Evolutionary conservation across 2,888 invertebrate species (phyloP).

Genomic region (Byasa hedistus): DNA sequence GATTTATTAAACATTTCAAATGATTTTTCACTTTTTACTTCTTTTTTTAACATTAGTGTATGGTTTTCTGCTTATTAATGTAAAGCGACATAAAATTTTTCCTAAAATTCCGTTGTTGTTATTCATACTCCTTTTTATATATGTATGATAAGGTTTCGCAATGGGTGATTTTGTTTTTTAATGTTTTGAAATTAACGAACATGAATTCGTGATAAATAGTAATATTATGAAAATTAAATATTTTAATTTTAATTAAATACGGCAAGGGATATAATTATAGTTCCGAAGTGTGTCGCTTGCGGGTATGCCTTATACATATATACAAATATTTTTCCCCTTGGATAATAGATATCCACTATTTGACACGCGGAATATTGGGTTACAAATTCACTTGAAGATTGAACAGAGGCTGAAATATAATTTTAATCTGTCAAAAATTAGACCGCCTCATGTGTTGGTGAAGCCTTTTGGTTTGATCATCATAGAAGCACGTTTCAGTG

Average conservation of each 20-base stretch:
- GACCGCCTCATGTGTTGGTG: conserved; percentile 68
- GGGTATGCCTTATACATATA: not conserved
- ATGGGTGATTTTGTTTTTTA: not conserved
- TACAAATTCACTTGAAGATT: conserved; percentile 66
- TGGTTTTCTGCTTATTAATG: conserved; percentile 8
- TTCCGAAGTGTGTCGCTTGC: not conserved
- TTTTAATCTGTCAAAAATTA: conserved; percentile 33
- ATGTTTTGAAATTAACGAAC: not conserved
- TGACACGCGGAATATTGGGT: conserved; percentile 11
- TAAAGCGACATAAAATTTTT: conserved; percentile 2
- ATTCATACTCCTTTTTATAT: not conserved
- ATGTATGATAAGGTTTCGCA: not conserved
- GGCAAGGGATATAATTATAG: not conserved
- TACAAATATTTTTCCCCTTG: not conserved
- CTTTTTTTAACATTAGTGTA: not conserved
- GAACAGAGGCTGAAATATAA: conserved; percentile 61
- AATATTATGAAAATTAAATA: not conserved
- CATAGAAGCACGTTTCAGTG: conserved; percentile 92
- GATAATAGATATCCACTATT: conserved; percentile 3
- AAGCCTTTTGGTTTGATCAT: conserved; percentile 92
- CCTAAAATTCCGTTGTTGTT: not conserved
- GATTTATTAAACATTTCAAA: not conserved
- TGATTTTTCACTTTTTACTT: not conserved
- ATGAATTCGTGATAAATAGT: not conserved
- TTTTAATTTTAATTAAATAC: no score